Evolutionary conservation across 2,888 invertebrate species (phyloP).

Genomic region (Pardosa pseudoannulata): DNA sequence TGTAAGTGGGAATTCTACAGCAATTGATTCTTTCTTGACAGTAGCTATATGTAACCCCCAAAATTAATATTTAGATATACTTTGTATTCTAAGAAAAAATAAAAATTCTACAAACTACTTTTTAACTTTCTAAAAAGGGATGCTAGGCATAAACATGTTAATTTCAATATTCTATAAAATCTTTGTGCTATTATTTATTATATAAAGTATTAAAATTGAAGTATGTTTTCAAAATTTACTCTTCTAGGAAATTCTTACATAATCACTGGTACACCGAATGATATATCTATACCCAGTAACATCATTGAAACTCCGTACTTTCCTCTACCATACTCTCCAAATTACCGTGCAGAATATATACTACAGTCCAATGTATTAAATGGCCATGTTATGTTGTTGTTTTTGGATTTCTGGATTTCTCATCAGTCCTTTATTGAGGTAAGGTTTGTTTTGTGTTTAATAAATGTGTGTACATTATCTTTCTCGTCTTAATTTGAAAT

Average conservation of each 20-base stretch:
- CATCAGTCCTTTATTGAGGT: constrained; percentile 45
- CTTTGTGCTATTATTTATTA: background rate
- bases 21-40: no score
- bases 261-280: constrained; percentile 31
- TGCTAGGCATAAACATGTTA: no score
- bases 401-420: constrained; percentile 50
- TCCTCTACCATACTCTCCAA: constrained; percentile 18
- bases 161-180: background rate
- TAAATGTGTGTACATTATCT: no score
- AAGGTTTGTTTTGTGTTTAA: no score
- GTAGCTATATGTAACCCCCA: no score
- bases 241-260: constrained; percentile 59
- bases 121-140: no score
- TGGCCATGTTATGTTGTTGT: constrained; percentile 39
- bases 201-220: no score
- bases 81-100: no score
- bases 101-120: no score
- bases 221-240: constrained; percentile 1
- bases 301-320: constrained; percentile 62
- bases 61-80: no score
- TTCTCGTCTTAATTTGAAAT: no score
- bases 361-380: constrained; percentile 22
- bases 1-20: no score
- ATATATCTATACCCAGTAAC: background rate
- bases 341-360: constrained; percentile 44